Conservation (phyloP, 2,797 vertebrate genomes). For the Dromococcyx pavoninus region DNA sequence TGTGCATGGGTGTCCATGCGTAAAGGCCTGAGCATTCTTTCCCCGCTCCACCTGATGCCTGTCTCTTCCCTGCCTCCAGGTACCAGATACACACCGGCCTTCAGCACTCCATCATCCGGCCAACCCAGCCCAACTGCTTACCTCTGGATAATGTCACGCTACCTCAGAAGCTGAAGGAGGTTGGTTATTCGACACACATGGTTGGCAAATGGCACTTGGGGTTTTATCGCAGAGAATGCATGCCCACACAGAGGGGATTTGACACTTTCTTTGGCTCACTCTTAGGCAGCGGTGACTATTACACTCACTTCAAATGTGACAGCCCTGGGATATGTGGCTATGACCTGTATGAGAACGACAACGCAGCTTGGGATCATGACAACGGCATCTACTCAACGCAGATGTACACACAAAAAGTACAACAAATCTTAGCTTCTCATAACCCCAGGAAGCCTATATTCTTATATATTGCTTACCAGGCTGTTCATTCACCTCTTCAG, state of each 20-base stretch:
- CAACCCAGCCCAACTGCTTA: conserved; percentile 94
- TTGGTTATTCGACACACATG: conserved; percentile 95
- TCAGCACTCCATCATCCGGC: conserved; percentile 95
- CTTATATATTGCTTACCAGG: conserved; percentile 93
- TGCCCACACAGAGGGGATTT: conserved; percentile 94
- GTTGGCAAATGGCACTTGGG: conserved; percentile 99
- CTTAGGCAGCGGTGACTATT: conserved; percentile 94
- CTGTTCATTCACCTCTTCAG: conserved; percentile 94
- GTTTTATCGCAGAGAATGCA: conserved; percentile 92
- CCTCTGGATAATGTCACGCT: conserved; percentile 92
- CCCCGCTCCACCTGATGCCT: background rate
- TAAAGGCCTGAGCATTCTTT: background rate
- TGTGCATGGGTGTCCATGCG: fast-evolving
- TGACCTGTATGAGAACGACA: conserved; percentile 92
- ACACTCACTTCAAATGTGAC: conserved; percentile 96
- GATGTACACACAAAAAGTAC: conserved; percentile 92
- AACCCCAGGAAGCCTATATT: conserved; percentile 87
- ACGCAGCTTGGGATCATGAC: conserved; percentile 93
- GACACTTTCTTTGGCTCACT: conserved; percentile 96
- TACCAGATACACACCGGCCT: conserved; percentile 99
- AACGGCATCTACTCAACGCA: conserved; percentile 91
- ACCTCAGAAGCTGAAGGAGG: conserved; percentile 92
- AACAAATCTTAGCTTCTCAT: conserved; percentile 87
- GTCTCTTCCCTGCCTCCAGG: conserved; percentile 72
- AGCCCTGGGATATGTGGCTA: conserved; percentile 92